Evolutionary conservation across 1,140 invertebrate species (phyloP), one percentile per base, ranked within the genome.

Genomic region (Drosophila grimshawi): DNA sequence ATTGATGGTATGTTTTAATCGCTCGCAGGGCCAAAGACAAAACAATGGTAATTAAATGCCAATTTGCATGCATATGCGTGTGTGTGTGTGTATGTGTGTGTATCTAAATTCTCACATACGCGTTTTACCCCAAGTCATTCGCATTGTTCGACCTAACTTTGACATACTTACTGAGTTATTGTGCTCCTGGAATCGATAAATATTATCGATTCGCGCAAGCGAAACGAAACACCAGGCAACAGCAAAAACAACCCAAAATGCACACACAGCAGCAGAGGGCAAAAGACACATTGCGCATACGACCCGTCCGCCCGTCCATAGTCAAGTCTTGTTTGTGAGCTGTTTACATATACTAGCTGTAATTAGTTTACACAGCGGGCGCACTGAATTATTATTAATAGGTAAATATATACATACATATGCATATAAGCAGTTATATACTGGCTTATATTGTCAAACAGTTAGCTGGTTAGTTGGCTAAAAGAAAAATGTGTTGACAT

Each of bases 11-110:
- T 67, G 49, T 51, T 65, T 71, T 64, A 37, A 64, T 53, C 35
- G 37, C 62, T 66, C 48, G 10, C 32, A 43, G 10, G 32, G 39
- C 39, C 51, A 59, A 41, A 48, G 49, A 60, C 64, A 43, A 80
- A 83, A 89, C 74, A 80, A 71, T 83, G 66, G 79, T 83, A 78
- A 89, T 88, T 83, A 88, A 89, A 74, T 66, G 63, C 32, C 55
- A 53, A 71, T 55, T 43, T 37, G 6, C 8, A n/a, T 35, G 30
- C 29, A 60, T 46, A 59, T 5, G 19, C 19, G 19, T 19, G 19
- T 19, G 19, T 19, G 19, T 19, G 19, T 1, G 19, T 19, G 19
- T 1, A 1, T 19, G 19, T 19, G 19, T 19, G 19, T 19, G 27
- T 35, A 30, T 37, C 8, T 1, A 52, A 8, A 35, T 19, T 33